Percentiles rank a stretch among this genome's conserved stretches.
phyloP scores from a whole-genome alignment of 1,140 invertebrate genomes.

The Drosophila tristis region DNA sequence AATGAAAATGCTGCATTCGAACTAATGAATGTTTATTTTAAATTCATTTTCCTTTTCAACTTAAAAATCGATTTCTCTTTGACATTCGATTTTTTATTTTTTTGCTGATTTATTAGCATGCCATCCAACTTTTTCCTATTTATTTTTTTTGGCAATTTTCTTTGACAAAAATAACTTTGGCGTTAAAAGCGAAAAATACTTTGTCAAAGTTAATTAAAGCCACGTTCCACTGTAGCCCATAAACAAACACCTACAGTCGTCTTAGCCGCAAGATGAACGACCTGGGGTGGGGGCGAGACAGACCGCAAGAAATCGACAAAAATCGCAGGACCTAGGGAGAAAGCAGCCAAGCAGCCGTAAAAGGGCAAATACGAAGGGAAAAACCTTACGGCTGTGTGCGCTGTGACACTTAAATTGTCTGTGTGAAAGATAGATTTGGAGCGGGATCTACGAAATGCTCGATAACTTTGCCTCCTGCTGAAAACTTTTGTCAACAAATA shows the following conservation, averaged over 20 bases:
- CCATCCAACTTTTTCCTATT: background rate
- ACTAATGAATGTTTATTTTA: too few species aligned
- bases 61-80: conserved; percentile 27
- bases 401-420: conserved; percentile 55
- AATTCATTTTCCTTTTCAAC: conserved; percentile 7
- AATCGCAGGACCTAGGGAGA: conserved; percentile 34
- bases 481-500: conserved; percentile 65
- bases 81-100: conserved; percentile 1
- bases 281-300: background rate
- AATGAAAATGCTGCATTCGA: too few species aligned
- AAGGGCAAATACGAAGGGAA: conserved; percentile 22
- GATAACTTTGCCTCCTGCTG: conserved; percentile 52
- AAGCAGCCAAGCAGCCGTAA: conserved; percentile 18
- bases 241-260: conserved; percentile 49
- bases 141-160: conserved; percentile 27
- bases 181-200: conserved; percentile 19
- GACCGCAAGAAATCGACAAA: conserved; percentile 36
- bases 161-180: conserved; percentile 31
- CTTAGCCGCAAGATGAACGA: conserved; percentile 18
- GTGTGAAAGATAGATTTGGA: conserved; percentile 68
- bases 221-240: conserved; percentile 51
- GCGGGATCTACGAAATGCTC: conserved; percentile 35
- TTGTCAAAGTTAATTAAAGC: conserved; percentile 63
- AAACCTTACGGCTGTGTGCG: conserved; percentile 35
- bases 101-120: conserved; percentile 31